phyloP scores from a whole-genome alignment of 92 coral and sea anemone genomes.

The Palythoa grandis region DNA sequence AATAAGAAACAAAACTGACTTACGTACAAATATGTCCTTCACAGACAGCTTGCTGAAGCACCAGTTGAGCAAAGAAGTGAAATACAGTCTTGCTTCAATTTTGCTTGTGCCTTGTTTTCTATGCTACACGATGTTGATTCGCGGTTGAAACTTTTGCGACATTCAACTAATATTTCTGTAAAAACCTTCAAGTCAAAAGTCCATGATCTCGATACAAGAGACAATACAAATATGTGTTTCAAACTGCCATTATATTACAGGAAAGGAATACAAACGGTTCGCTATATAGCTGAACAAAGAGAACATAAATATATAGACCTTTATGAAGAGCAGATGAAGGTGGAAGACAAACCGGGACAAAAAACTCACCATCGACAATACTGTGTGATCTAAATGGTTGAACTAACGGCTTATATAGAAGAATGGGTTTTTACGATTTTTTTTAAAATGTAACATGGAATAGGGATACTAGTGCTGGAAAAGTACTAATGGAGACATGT shows the following conservation, averaged over 20 bases:
- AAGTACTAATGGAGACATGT: background rate
- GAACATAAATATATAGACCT: slow-evolving; percentile 3
- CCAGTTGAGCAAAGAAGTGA: background rate
- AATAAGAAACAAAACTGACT: background rate
- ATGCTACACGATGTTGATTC: slow-evolving; percentile 43
- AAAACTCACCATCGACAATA: background rate
- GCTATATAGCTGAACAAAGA: background rate
- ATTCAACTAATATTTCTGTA: slow-evolving; percentile 45
- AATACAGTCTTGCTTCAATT: background rate
- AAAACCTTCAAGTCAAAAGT: slow-evolving; percentile 40
- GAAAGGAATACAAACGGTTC: slow-evolving; percentile 24
- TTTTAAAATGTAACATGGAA: background rate
- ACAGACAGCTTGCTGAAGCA: background rate
- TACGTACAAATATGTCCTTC: background rate
- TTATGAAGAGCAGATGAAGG: background rate
- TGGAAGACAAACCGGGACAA: background rate
- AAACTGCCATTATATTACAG: slow-evolving; percentile 44
- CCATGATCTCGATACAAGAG: slow-evolving; percentile 43
- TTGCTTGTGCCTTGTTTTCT: slow-evolving; percentile 30
- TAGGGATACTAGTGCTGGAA: background rate
- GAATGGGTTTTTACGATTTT: background rate
- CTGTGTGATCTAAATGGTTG: background rate
- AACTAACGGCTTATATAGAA: background rate
- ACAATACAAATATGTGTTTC: slow-evolving; percentile 38
- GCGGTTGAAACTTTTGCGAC: slow-evolving; percentile 45